Base-by-base conservation (phyloP, 2,113 vertebrate species). In the Eudyptes chrysolophus region DNA sequence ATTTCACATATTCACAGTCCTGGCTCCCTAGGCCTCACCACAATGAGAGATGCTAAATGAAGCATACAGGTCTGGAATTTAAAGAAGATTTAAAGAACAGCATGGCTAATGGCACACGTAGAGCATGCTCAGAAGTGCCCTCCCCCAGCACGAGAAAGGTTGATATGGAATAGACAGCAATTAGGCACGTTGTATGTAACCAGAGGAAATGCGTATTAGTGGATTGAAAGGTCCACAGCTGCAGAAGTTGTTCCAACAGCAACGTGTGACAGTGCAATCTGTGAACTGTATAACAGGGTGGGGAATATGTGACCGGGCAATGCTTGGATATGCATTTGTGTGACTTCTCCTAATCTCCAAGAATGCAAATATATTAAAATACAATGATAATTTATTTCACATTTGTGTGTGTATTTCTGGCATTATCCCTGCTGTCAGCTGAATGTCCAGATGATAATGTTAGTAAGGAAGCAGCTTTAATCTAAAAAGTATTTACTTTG, bases 181-280 rank as follows among this genome's bases (percentile, higher is more conserved):
- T 46, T 40, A 78, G 34, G 27, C 24, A 58, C 2, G 7, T 34
- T 19, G 19, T 29, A 44, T 8, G 10, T 25, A 44, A 85, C 34
- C 40, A 82, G 65, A 78, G 36, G 24, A 58, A 81, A 57, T 7
- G 42, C 0, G 0, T 14, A 20, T 17, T 20, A 49, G 34, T 40
- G n/a, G 36, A 30, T 42, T 44, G 69, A 21, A 40, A 92, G 49
- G 40, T 29, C 49, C 82, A 65, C 19, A 65, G 68, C 49, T 64
- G 29, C 38, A 86, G 38, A 79, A 68, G 42, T 83, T 49, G 68
- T 6, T 86, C 74, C 61, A 86, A 32, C 13, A 84, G 66, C 3
- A 57, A 11, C 13, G 42, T 6, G 5, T 58, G 38, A 60, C 2
- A 14, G 12, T 25, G 58, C 55, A 27, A 61, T 24, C 58, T 48